phyloP scores from a whole-genome alignment of 2,113 vertebrate genomes.

The Tetraodon nigroviridis region DNA sequence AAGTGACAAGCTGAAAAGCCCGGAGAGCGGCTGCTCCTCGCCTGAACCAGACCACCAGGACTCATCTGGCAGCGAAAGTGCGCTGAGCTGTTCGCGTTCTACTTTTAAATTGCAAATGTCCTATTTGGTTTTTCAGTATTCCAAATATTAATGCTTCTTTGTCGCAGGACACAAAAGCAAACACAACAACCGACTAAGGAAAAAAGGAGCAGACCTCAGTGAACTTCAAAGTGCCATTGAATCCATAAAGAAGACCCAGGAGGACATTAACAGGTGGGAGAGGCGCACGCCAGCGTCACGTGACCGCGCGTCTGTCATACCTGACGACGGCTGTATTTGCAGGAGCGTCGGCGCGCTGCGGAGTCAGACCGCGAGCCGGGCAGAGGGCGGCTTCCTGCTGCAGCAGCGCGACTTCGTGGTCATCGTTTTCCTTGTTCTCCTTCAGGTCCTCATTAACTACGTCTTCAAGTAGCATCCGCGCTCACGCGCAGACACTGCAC shows the following conservation, averaged over 20 bases:
- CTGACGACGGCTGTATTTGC: slow-evolving; percentile 37
- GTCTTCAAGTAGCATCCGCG: slow-evolving; percentile 84
- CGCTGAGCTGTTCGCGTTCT: not conserved
- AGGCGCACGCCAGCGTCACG: fast-evolving
- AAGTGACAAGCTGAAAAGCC: slow-evolving; percentile 81
- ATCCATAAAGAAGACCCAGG: slow-evolving; percentile 91
- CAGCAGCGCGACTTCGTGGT: slow-evolving; percentile 89
- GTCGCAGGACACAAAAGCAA: slow-evolving; percentile 84
- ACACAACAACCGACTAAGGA: slow-evolving; percentile 84
- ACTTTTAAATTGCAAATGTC: no score
- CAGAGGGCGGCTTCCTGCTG: slow-evolving; percentile 85
- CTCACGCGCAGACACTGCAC: not conserved
- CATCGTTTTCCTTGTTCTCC: slow-evolving; percentile 85
- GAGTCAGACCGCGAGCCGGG: slow-evolving; percentile 75
- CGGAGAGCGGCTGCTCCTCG: slow-evolving; percentile 89
- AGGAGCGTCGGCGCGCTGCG: slow-evolving; percentile 87
- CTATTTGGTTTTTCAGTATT: no score
- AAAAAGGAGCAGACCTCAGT: slow-evolving; percentile 87
- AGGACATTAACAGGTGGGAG: slow-evolving; percentile 91
- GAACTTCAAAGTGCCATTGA: slow-evolving; percentile 96
- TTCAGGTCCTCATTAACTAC: slow-evolving; percentile 91
- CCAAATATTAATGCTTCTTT: not conserved
- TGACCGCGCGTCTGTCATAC: fast-evolving
- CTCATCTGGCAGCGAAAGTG: slow-evolving; percentile 95
- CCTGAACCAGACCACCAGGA: slow-evolving; percentile 93